Evolutionary conservation across 2,113 vertebrate genomes (phyloP).

Genomic region (Archocentrus centrarchus): DNA sequence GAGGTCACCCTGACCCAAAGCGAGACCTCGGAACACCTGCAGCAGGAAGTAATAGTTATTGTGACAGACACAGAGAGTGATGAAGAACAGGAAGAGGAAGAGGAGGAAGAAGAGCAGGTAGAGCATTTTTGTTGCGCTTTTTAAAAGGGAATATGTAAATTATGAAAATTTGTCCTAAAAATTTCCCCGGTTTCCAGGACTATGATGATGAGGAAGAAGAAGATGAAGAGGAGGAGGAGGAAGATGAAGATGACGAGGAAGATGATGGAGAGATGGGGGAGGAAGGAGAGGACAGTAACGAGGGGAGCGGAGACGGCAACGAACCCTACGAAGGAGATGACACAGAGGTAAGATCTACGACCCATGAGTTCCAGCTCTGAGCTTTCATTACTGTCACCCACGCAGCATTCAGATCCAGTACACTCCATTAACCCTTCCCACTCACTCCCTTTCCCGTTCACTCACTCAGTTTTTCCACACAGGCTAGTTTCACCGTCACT

Average conservation of each 20-base stretch:
- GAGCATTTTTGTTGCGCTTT: accelerated
- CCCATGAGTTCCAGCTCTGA: not conserved
- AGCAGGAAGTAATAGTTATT: constrained; percentile 93
- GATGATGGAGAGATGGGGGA: constrained; percentile 93
- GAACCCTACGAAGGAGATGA: constrained; percentile 94
- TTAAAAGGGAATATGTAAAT: not conserved
- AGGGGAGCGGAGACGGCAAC: constrained; percentile 90
- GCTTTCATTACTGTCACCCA: not conserved
- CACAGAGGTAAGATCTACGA: constrained; percentile 82
- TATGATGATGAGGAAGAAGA: constrained; percentile 92
- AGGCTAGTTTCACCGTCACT: not conserved
- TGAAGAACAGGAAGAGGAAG: constrained; percentile 90
- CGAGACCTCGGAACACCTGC: constrained; percentile 82
- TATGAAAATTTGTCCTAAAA: not conserved
- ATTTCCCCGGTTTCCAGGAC: constrained; percentile 7
- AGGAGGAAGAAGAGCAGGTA: constrained; percentile 82
- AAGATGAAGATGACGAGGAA: constrained; percentile 93
- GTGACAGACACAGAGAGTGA: constrained; percentile 93
- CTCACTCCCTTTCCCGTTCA: not conserved
- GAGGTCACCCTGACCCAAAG: constrained; percentile 82
- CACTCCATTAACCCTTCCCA: constrained; percentile 8
- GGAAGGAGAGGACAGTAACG: constrained; percentile 95
- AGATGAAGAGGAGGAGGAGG: constrained; percentile 91
- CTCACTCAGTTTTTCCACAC: constrained; percentile 50
- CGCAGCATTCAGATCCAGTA: not conserved